Base-by-base conservation (phyloP, 2,888 invertebrate genomes). In the Fragum fragum region DNA sequence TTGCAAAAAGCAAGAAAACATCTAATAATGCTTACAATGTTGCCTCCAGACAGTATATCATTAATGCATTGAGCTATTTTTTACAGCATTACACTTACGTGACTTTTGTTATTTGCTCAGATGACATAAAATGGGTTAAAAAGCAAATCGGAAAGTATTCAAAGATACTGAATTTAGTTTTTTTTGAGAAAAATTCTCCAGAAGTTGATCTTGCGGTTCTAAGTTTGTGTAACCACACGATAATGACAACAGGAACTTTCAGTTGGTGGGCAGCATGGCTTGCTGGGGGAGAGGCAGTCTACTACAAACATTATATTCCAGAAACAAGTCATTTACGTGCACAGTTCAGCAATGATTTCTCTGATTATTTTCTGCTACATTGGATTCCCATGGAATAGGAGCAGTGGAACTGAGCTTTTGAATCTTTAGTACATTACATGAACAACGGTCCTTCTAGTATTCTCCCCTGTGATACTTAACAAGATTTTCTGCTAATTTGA, bases 251-350 rank as follows among this genome's bases (percentile, higher is more conserved):
- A 2, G 91, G 91, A 0, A 87, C 89, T 1, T 90, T 87, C 70
- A 80, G 89, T 47, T 91, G 90, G 89, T 89, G 89, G 89, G 81
- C 83, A 11, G 86, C 81, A 0, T 89, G 83, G 82, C 75, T 89
- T 47, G 82, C 83, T 18, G 85, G 81, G 14, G 89, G 89, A 1
- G 83, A 75, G 16, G 82, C 83, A 0, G 78, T 87, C 6, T 89
- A 88, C 73, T 88, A 77, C 32, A 83, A 86, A 76, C 74, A 86
- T 70, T 82, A 80, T 7, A 79, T 85, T 16, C 78, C 79, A 59
- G 76, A 83, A 32, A 74, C 76, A 0, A 80, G 82, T 23, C 16
- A 11, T 14, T 47, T 85, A 16, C 68, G 85, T 28, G 32, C 63
- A 21, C 76, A 83, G n/a, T 88, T 81, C 73, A 88, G 85, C 73